A percentile compares a stretch with the other conserved stretches of the same genome.
These are phyloP conservation scores for Cremastinae sp. DNA, from an alignment of 2,888 invertebrate species.

Conservation along the genomic window DNA sequence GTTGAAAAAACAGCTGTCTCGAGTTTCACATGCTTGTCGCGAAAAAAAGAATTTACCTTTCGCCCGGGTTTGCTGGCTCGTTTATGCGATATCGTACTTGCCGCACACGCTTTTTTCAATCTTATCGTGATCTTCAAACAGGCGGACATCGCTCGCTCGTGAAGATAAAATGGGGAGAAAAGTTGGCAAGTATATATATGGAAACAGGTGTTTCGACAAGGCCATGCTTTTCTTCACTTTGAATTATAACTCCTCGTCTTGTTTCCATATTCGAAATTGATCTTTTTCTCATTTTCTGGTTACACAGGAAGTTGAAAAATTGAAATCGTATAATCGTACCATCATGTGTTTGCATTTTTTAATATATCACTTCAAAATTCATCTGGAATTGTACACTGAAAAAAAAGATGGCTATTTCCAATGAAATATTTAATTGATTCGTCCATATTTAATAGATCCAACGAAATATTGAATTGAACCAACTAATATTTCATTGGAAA, in stretches of 20 bases:
- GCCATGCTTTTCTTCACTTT: constrained; percentile 23
- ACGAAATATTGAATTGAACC: too few relatives aligned
- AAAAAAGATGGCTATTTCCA: too few relatives aligned
- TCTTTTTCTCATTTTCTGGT: constrained; percentile 4
- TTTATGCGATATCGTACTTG: constrained; percentile 23
- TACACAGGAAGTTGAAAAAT: too few relatives aligned
- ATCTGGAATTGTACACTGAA: too few relatives aligned
- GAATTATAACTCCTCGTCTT: background rate
- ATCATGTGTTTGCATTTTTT: too few relatives aligned
- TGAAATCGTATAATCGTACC: too few relatives aligned
- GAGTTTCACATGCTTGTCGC: constrained; percentile 42
- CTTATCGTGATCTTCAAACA: constrained; percentile 44
- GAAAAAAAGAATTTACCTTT: background rate
- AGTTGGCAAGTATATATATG: background rate
- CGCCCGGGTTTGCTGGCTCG: background rate
- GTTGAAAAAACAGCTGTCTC: constrained; percentile 3
- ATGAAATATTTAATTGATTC: too few relatives aligned
- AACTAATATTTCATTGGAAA: too few relatives aligned
- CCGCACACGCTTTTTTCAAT: background rate
- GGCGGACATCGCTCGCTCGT: constrained; percentile 20
- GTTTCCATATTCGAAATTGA: background rate
- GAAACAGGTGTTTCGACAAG: constrained; percentile 39
- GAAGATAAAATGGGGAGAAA: background rate
- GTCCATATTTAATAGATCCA: too few relatives aligned
- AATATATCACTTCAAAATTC: too few relatives aligned